Evolutionary conservation across 1,140 invertebrate species (phyloP), one percentile per base, ranked within the genome.

Genomic region (Linepithema humile): DNA sequence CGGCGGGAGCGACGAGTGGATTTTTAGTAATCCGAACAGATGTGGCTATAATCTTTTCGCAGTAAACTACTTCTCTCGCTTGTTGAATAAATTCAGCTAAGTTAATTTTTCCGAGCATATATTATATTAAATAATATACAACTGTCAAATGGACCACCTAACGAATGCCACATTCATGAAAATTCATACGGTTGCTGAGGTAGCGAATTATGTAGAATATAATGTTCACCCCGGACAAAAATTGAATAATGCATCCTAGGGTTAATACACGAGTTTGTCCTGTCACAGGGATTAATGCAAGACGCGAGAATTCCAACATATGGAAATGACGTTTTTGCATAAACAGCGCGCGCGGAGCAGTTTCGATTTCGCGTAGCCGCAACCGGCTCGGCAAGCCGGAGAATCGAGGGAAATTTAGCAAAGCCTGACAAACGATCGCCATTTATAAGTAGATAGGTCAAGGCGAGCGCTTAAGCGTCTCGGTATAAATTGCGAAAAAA

Each of bases 401-500:
- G 45, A 69, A 69, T 45, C 35, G 32, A 69, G 75, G 69, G 77
- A 82, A 82, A 85, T 87, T 74, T 73, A 35, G 77, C 20, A 48
- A 48, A 64, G 55, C 65, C 53, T 72, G 85, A 83, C 70, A 84
- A 84, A 77, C 80, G 35, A n/a, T 48, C 72, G 43, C 60, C 82
- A 80, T 87, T 88, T 85, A 60, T 78, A 75, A 88, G 83, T 70
- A 84, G 85, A 88, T 85, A 84, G 86, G 85, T 88, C 86, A 88
- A 87, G 85, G 86, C 86, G 62, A 87, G 53, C 48, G 85, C 43
- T 84, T 83, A 84, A 84, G 70, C 82, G 59, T 45, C 73, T 23
- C 53, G 26, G 26, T 75, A 70, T 85, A 85, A 87, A 87, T 88
- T 62, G 83, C 45, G 67, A 65, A 62, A 29, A 60, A 64, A 72